A percentile compares a stretch with the other conserved stretches of the same genome.
phyloP scores from a whole-genome alignment of 2,888 invertebrate genomes.

The Drosophila subquinaria region DNA sequence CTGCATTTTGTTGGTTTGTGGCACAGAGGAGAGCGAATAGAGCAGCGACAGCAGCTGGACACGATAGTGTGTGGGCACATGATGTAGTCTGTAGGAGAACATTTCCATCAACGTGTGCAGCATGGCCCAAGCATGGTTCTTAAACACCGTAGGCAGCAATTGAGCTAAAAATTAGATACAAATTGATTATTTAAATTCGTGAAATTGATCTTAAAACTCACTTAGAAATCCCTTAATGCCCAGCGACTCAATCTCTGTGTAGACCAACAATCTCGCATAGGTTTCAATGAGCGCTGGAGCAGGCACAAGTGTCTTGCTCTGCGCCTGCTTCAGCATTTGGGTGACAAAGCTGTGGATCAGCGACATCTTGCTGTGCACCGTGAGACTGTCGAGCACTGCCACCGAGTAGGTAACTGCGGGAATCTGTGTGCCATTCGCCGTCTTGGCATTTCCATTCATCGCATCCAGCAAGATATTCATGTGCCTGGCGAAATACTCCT shows the following conservation, averaged over 20 bases:
- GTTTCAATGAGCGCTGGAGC: slow-evolving; percentile 98
- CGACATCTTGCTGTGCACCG: slow-evolving; percentile 98
- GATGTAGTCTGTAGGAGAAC: slow-evolving; percentile 98
- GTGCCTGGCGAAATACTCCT: slow-evolving; percentile 95
- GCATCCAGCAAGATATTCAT: slow-evolving; percentile 97
- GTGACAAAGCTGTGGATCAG: slow-evolving; percentile 93
- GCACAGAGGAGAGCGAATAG: slow-evolving; percentile 95
- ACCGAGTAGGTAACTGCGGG: slow-evolving; percentile 96
- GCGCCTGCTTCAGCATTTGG: slow-evolving; percentile 95
- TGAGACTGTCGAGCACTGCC: slow-evolving; percentile 96
- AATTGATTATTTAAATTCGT: not conserved
- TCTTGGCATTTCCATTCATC: slow-evolving; percentile 90
- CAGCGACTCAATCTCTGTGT: slow-evolving; percentile 98
- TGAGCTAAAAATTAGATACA: slow-evolving; percentile 87
- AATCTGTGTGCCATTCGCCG: slow-evolving; percentile 87
- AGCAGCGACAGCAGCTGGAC: slow-evolving; percentile 96
- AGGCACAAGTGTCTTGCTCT: slow-evolving; percentile 93
- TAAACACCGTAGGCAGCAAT: slow-evolving; percentile 95
- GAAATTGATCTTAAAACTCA: slow-evolving; percentile 77
- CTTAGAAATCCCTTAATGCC: slow-evolving; percentile 98
- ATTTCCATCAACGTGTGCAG: slow-evolving; percentile 98
- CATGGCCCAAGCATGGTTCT: slow-evolving; percentile 97
- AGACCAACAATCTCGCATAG: slow-evolving; percentile 95
- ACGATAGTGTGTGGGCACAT: slow-evolving; percentile 97
- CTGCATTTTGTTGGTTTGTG: slow-evolving; percentile 98